Conservation (phyloP, 2,113 vertebrate species). For the Thalassoma bifasciatum region DNA sequence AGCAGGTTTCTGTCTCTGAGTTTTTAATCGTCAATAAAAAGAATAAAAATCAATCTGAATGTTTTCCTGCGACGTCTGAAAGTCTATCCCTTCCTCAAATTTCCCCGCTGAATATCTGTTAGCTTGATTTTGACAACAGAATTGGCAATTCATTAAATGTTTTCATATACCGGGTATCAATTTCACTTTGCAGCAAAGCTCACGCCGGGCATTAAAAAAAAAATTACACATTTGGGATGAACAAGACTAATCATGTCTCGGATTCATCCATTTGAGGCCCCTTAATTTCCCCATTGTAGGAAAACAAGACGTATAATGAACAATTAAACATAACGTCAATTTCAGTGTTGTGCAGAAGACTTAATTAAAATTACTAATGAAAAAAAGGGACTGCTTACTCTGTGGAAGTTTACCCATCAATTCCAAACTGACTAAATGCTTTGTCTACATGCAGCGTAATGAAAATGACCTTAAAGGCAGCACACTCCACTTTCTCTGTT, state of each 20-base stretch:
- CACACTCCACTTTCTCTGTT: conserved; percentile 64
- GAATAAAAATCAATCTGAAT: conserved; percentile 48
- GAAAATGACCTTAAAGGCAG: conserved; percentile 79
- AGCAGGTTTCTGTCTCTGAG: conserved; percentile 13
- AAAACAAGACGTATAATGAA: conserved; percentile 86
- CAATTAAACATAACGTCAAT: conserved; percentile 88
- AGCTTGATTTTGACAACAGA: conserved; percentile 81
- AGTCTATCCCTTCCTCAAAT: conserved; percentile 58
- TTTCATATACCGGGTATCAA: conserved; percentile 79
- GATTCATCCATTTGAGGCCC: conserved; percentile 83
- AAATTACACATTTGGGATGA: conserved; percentile 84
- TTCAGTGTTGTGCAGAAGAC: conserved; percentile 82
- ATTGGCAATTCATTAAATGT: conserved; percentile 84
- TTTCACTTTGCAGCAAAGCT: conserved; percentile 81
- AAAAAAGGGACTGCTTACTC: conserved; percentile 81
- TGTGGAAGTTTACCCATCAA: conserved; percentile 79
- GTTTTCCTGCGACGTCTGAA: conserved; percentile 44
- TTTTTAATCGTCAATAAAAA: conserved; percentile 51
- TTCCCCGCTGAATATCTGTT: conserved; percentile 77
- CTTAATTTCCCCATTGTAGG: conserved; percentile 85
- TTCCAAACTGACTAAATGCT: conserved; percentile 78
- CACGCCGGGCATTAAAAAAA: conserved; percentile 81
- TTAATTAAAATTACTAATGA: conserved; percentile 89
- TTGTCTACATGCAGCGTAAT: conserved; percentile 76
- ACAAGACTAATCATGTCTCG: conserved; percentile 85